Base-by-base conservation (phyloP, 2,888 invertebrate genomes). In the Chrysotoxum bicinctum region DNA sequence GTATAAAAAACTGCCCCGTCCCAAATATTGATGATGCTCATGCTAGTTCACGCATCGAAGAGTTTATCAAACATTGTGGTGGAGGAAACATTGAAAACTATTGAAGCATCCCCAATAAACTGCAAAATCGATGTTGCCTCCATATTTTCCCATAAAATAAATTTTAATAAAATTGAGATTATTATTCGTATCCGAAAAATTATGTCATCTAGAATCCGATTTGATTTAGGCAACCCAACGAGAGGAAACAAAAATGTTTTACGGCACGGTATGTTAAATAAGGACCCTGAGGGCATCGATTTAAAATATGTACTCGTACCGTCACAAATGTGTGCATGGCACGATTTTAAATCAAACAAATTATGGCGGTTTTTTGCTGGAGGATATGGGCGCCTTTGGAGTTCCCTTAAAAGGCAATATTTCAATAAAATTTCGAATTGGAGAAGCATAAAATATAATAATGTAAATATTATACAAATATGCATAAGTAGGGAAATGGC, bases 11-110 rank as follows among this genome's bases (percentile, higher is more conserved):
- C 19, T 56, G 69, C 62, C 32, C 48, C 50, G 58, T 48, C 16
- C 32, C 21, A 66, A 75, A 81, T 81, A 75, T 75, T 66, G 70
- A 81, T 75, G 69, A 48, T 81, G 64, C 64, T 75, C 62, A 48
- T 81, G 64, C 64, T 26, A 30, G 48, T 81, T 75, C 40, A 81
- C 75, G 81, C 81, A 58, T 75, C 70, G 50, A 37, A 81, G 45
- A 32, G 60, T 84, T 68, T 84, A 68, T 84, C 79, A 84, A 84
- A 80, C 84, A 48, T 14, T 52, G 75, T 70, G 72, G 72, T n/a
- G n/a, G 75, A 84, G 84, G 75, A 84, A 84, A 80, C 80, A 84
- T 84, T 84, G 84, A 79, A 84, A 84, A 84, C 84, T 80, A 84
- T 75, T 76, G 75, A 75, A 84, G 84, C 80, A 84, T 80, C 75